These are phyloP conservation scores for Lutjanus argentimaculatus DNA, from an alignment of 2,797 vertebrate genomes.

Conservation along the genomic window DNA sequence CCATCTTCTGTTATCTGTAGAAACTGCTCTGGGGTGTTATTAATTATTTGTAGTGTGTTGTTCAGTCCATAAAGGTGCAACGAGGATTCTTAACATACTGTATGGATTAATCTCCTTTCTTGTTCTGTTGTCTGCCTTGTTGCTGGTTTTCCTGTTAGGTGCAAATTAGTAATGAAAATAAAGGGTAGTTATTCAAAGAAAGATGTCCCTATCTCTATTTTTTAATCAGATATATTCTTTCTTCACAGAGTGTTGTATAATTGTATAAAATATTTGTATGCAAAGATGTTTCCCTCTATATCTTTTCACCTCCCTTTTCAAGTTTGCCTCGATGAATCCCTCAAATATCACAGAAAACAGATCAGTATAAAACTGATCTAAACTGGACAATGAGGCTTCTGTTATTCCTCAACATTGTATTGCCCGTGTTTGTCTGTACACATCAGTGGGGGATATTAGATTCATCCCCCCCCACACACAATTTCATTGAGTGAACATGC, in stretches of 20 bases:
- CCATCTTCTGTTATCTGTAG: constrained; percentile 2
- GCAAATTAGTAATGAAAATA: neutral
- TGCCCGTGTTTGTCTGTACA: constrained; percentile 24
- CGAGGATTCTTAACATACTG: neutral
- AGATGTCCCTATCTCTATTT: neutral
- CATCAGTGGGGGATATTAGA: constrained; percentile 1
- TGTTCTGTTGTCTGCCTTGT: constrained; percentile 1
- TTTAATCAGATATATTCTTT: neutral
- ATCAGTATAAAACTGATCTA: neutral
- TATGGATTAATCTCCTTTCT: neutral
- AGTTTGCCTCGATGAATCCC: neutral
- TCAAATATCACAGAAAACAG: neutral
- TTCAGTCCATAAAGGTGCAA: constrained; percentile 6
- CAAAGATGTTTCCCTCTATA: neutral
- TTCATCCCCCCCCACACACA: neutral
- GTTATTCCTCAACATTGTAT: constrained; percentile 9
- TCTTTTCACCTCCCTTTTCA: neutral
- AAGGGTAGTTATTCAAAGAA: constrained; percentile 11
- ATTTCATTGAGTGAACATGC: constrained; percentile 27
- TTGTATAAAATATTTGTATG: neutral
- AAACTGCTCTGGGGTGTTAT: constrained; percentile 2
- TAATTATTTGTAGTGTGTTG: constrained; percentile 13
- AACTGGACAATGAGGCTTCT: constrained; percentile 1
- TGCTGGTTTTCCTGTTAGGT: neutral
- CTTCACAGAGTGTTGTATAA: neutral